A percentile compares a stretch with the other conserved stretches of the same genome.
Evolutionary conservation across 2,888 invertebrate species (phyloP).

Genomic region (Agrotis exclamationis): DNA sequence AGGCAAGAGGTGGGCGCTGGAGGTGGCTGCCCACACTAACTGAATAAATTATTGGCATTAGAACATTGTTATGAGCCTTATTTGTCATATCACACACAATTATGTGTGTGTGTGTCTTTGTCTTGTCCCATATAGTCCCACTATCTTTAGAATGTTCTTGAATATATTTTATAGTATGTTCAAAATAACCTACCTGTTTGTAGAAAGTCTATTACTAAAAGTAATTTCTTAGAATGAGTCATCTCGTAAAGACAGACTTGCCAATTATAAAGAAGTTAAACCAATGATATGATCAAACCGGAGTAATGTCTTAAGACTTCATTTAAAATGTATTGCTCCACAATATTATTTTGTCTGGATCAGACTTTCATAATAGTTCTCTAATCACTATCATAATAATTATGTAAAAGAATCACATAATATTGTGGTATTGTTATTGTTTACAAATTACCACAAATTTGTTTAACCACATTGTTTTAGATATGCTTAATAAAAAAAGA

Average conservation of each 20-base stretch:
- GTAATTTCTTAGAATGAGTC: slow-evolving; percentile 1
- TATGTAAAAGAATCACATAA: neutral
- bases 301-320: neutral
- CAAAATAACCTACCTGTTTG: neutral
- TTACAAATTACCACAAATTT: neutral
- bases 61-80: slow-evolving; percentile 86
- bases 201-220: slow-evolving; percentile 30
- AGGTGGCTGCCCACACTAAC: slow-evolving; percentile 85
- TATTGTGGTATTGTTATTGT: slow-evolving; percentile 3
- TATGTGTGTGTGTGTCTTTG: slow-evolving; percentile 75
- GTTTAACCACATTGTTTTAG: neutral
- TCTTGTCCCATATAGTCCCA: slow-evolving; percentile 61
- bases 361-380: slow-evolving; percentile 1
- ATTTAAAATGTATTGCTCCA: neutral
- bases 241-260: slow-evolving; percentile 4
- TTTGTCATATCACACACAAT: slow-evolving; percentile 79
- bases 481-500: neutral
- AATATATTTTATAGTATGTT: slow-evolving; percentile 40
- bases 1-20: slow-evolving; percentile 87
- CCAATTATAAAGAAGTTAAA: slow-evolving; percentile 2
- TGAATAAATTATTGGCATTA: slow-evolving; percentile 88
- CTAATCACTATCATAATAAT: neutral
- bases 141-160: slow-evolving; percentile 50
- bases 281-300: neutral
- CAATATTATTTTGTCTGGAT: neutral